phyloP scores from a whole-genome alignment of 1,140 invertebrate species.

The Samia ricini region DNA sequence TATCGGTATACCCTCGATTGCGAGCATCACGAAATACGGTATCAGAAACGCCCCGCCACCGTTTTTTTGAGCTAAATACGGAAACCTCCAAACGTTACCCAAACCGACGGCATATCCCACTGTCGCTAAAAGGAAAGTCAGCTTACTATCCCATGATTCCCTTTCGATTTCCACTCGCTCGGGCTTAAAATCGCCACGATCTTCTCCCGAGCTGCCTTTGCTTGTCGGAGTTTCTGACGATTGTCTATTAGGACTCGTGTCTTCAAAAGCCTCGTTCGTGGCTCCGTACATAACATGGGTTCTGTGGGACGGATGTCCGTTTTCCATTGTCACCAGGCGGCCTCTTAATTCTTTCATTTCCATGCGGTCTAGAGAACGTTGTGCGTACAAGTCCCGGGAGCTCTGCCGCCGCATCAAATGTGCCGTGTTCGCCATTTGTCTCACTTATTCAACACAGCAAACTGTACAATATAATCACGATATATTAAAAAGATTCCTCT shows the following conservation, averaged over 20 bases:
- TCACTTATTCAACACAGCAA: slow-evolving; percentile 27
- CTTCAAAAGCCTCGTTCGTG: slow-evolving; percentile 92
- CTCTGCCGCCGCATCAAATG: slow-evolving; percentile 92
- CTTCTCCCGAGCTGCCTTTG: slow-evolving; percentile 79
- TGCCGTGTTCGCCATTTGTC: slow-evolving; percentile 90
- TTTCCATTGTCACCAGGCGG: slow-evolving; percentile 87
- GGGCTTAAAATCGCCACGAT: slow-evolving; percentile 82
- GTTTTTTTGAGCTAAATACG: slow-evolving; percentile 94
- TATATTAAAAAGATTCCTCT: slow-evolving; percentile 42
- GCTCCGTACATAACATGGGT: slow-evolving; percentile 86
- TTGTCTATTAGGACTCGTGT: slow-evolving; percentile 83
- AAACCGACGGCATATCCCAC: slow-evolving; percentile 96
- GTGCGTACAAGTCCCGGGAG: slow-evolving; percentile 88
- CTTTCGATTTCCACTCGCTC: slow-evolving; percentile 89
- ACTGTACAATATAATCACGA: slow-evolving; percentile 26
- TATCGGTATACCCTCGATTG: slow-evolving; percentile 95
- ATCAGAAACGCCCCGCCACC: slow-evolving; percentile 96
- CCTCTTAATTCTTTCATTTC: slow-evolving; percentile 92
- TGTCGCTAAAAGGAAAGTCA: slow-evolving; percentile 93
- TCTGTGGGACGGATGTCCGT: slow-evolving; percentile 77
- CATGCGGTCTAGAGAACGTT: slow-evolving; percentile 89
- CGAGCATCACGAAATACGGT: slow-evolving; percentile 95
- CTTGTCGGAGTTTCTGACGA: slow-evolving; percentile 73
- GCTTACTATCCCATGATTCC: slow-evolving; percentile 95
- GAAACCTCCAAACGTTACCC: slow-evolving; percentile 97